Evolutionary conservation across 1,140 invertebrate species (phyloP).

Genomic region (Tigriopus japonicus): DNA sequence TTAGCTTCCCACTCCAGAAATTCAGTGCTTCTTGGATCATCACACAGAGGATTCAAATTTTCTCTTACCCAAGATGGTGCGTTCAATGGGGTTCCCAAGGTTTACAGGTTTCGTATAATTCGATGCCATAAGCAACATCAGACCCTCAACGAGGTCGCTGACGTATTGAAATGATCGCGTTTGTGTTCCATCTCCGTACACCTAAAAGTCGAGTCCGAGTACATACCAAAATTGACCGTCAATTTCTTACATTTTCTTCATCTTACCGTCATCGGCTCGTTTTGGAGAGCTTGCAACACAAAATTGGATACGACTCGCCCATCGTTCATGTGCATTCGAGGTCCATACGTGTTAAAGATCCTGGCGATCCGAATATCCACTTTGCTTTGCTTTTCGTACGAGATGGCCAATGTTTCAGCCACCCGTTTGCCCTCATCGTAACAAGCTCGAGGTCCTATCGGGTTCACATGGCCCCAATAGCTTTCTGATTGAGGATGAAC

Average conservation of each 20-base stretch:
- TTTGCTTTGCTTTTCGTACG: conserved; percentile 90
- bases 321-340: conserved; percentile 97
- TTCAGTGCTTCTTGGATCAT: no score
- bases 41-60: no score
- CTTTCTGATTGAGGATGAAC: conserved; percentile 85
- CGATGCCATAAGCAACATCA: conserved; percentile 78
- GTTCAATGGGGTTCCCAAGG: conserved; percentile 93
- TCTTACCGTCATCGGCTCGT: conserved; percentile 80
- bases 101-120: conserved; percentile 88
- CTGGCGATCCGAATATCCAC: conserved; percentile 84
- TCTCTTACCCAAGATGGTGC: conserved; percentile 49
- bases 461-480: conserved; percentile 99
- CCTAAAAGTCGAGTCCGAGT: background rate
- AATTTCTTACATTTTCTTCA: conserved; percentile 14
- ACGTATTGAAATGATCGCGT: conserved; percentile 93
- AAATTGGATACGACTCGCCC: conserved; percentile 97
- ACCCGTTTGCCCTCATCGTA: conserved; percentile 98
- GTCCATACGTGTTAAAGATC: conserved; percentile 99
- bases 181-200: conserved; percentile 1
- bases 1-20: no score
- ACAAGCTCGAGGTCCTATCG: conserved; percentile 79
- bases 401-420: conserved; percentile 87
- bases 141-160: conserved; percentile 84
- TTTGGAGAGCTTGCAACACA: conserved; percentile 85
- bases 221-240: conserved; percentile 9